Base-by-base conservation (phyloP, 37 sponge, comb jelly and placozoan species). In the Halisarca cf. caerulea region DNA sequence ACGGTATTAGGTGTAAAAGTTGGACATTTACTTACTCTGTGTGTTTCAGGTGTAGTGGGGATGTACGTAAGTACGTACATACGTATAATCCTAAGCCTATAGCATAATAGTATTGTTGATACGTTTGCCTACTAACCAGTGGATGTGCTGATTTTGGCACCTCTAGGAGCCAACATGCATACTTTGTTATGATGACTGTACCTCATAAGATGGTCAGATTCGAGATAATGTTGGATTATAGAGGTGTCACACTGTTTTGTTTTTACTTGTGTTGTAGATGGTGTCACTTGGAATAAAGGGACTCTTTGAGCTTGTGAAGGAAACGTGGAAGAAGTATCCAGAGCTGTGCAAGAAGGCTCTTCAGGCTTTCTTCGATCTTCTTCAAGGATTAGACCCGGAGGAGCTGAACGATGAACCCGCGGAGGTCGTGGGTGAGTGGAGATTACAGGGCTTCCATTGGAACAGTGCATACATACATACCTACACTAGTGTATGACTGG, bases 221-320 rank as follows among this genome's bases (percentile, higher is more conserved):
- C n/a, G n/a, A n/a, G n/a, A n/a, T n/a, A n/a, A n/a, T n/a, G n/a
- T n/a, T n/a, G n/a, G n/a, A n/a, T n/a, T n/a, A n/a, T n/a, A n/a
- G n/a, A n/a, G n/a, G n/a, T n/a, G n/a, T n/a, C n/a, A n/a, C n/a
- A 8, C 38, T 32, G 40, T 20, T 80, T 5, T 7, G 5, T 80
- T 21, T 57, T 66, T 8, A 28, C 33, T 64, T 3, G 3, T 1
- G 64, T 27, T 21, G 21, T 54, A 93, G 90, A 86, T 96, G 58
- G 94, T 96, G 27, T 82, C 83, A 2, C 80, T 96, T 40, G 97
- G 97, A 23, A 82, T 96, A 30, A 82, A 64, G 37, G 97, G 97
- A 9, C 89, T 96, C 72, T 91, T 96, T 80, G 81, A 88, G 18
- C 84, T 96, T 44, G 83, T 96, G 61, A 39, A 78, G 55, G 97